Evolutionary conservation across 2,113 vertebrate species (phyloP).

Genomic region (Hucho hucho): DNA sequence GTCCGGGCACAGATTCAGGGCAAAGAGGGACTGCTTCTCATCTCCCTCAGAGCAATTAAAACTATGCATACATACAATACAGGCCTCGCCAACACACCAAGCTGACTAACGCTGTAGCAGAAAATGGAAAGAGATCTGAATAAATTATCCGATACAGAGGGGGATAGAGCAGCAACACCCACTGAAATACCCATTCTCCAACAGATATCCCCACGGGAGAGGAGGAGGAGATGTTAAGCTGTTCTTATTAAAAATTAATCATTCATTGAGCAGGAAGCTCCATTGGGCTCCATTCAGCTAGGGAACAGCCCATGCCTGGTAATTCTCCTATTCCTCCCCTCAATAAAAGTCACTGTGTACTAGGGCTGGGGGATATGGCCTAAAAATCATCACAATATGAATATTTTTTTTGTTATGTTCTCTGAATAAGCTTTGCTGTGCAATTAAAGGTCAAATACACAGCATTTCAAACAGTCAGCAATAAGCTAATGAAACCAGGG

Average conservation of each 20-base stretch:
- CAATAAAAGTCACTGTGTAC: neutral
- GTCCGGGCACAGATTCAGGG: neutral
- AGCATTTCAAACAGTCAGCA: too few relatives aligned
- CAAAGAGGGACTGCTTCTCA: neutral
- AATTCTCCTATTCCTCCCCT: constrained; percentile 9
- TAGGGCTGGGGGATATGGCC: neutral
- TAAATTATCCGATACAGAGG: neutral
- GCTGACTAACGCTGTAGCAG: too few relatives aligned
- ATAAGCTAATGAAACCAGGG: too few relatives aligned
- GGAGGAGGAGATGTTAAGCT: constrained; percentile 40
- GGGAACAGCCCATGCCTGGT: constrained; percentile 16
- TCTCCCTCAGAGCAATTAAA: neutral
- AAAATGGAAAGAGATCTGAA: neutral
- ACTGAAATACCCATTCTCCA: constrained; percentile 5
- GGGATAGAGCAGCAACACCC: too few relatives aligned
- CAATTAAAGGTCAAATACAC: too few relatives aligned
- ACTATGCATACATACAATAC: too few relatives aligned
- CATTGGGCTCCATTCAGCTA: neutral
- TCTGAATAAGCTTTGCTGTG: too few relatives aligned
- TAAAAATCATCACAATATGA: neutral
- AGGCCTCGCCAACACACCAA: too few relatives aligned
- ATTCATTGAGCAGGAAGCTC: constrained; percentile 50
- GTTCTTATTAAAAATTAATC: constrained; percentile 67
- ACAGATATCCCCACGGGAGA: constrained; percentile 1
- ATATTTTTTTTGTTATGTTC: too few relatives aligned